Conservation (phyloP, 2,113 vertebrate species). For the Bungarus multicinctus region DNA sequence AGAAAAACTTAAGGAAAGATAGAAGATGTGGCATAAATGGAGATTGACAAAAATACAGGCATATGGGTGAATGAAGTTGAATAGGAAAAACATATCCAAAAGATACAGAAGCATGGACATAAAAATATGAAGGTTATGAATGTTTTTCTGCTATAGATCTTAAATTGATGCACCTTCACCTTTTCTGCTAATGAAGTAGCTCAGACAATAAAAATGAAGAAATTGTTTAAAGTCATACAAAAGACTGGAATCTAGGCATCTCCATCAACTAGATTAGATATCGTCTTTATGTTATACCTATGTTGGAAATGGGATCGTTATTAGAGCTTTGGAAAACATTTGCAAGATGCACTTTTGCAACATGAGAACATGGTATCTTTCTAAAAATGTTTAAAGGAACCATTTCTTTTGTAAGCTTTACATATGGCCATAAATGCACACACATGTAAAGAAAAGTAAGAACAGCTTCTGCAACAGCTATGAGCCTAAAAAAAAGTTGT, state of each 20-base stretch:
- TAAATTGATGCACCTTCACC: not conserved
- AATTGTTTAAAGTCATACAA: not conserved
- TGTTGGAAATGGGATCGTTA: not conserved
- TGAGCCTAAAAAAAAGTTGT: not conserved
- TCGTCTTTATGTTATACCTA: not conserved
- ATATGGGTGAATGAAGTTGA: not conserved
- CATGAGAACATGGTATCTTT: not conserved
- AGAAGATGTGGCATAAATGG: not conserved
- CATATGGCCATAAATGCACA: not conserved
- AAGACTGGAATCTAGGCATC: not conserved
- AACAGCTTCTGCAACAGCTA: not conserved
- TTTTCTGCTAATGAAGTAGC: not conserved
- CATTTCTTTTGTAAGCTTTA: not conserved
- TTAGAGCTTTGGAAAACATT: not conserved
- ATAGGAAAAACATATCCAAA: not conserved
- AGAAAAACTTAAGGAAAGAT: not conserved
- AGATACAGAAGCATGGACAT: not conserved
- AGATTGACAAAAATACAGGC: not conserved
- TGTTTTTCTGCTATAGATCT: not conserved
- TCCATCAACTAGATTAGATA: not conserved
- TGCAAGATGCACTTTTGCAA: not conserved
- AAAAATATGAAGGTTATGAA: not conserved
- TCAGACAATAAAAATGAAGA: not conserved
- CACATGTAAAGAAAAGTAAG: not conserved
- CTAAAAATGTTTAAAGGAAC: not conserved